Conservation (phyloP, 2,797 vertebrate genomes). For the Arctocebus calabarensis region DNA sequence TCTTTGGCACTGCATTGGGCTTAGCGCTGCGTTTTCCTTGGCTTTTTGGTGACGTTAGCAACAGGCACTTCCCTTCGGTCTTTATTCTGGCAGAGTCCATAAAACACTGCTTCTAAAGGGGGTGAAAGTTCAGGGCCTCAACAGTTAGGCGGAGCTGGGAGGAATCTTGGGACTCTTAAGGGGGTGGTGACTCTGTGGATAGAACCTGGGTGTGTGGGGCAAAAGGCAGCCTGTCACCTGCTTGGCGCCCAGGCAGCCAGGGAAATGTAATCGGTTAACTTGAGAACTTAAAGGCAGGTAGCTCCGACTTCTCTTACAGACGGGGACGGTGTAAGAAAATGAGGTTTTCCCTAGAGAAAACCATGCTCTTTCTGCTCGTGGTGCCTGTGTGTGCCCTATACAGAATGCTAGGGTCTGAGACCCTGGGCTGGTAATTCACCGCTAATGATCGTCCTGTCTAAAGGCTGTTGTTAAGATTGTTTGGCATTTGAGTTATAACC, state of each 20-base stretch:
- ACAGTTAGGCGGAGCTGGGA: rapidly evolving
- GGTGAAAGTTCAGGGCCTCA: not conserved
- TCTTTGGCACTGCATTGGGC: rapidly evolving
- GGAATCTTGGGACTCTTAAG: not conserved
- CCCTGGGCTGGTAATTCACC: not conserved
- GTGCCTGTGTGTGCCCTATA: rapidly evolving
- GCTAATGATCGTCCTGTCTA: constrained; percentile 26
- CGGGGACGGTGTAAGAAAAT: not conserved
- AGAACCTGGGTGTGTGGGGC: not conserved
- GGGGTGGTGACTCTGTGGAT: rapidly evolving
- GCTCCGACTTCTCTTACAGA: not conserved
- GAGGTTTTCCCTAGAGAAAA: not conserved
- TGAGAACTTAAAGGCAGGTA: not conserved
- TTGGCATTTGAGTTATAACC: constrained; percentile 53
- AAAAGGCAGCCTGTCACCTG: not conserved
- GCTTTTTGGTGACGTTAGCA: not conserved
- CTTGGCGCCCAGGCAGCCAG: rapidly evolving
- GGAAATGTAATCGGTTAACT: not conserved
- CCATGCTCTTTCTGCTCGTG: rapidly evolving
- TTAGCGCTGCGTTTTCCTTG: not conserved
- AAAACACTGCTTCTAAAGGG: not conserved
- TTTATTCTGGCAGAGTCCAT: not conserved
- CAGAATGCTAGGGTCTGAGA: not conserved
- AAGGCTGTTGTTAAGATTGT: not conserved
- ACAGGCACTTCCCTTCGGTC: not conserved